Evolutionary conservation across 2,888 invertebrate genomes (phyloP).

Genomic region (Tetramorium bicarinatum): DNA sequence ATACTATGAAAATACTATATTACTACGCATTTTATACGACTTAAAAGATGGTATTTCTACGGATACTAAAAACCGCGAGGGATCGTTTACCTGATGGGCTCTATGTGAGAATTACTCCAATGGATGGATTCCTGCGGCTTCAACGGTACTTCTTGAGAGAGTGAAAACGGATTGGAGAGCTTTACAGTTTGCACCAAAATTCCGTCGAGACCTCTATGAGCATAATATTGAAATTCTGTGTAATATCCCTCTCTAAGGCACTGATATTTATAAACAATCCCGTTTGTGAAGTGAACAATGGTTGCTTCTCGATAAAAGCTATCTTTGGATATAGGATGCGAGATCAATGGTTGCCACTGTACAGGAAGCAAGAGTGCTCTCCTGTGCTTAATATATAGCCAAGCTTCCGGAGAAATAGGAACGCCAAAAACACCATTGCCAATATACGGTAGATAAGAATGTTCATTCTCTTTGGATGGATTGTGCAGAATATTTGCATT

Average conservation of each 20-base stretch:
- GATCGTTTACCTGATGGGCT: conserved; percentile 86
- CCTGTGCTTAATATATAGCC: conserved; percentile 90
- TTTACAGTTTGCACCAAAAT: conserved; percentile 94
- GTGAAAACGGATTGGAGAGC: conserved; percentile 91
- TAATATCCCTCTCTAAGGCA: conserved; percentile 90
- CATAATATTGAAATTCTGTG: conserved; percentile 91
- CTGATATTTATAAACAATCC: conserved; percentile 90
- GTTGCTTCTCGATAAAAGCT: conserved; percentile 89
- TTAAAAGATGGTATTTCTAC: too few relatives aligned
- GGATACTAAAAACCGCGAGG: too few relatives aligned
- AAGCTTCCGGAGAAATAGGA: conserved; percentile 89
- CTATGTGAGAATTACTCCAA: conserved; percentile 89
- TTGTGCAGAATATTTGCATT: conserved; percentile 90
- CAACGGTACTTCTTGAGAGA: conserved; percentile 88
- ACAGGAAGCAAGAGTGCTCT: conserved; percentile 90
- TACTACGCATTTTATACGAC: too few relatives aligned
- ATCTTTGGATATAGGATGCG: conserved; percentile 87
- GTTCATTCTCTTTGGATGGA: conserved; percentile 87
- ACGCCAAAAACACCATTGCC: conserved; percentile 92
- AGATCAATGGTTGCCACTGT: conserved; percentile 90
- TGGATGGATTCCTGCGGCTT: conserved; percentile 88
- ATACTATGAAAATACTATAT: too few relatives aligned
- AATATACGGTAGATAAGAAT: conserved; percentile 90
- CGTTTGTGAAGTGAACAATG: conserved; percentile 90
- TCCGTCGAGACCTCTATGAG: conserved; percentile 93